Conservation (phyloP, 2,113 vertebrate genomes). For the Aplodontia rufa region DNA sequence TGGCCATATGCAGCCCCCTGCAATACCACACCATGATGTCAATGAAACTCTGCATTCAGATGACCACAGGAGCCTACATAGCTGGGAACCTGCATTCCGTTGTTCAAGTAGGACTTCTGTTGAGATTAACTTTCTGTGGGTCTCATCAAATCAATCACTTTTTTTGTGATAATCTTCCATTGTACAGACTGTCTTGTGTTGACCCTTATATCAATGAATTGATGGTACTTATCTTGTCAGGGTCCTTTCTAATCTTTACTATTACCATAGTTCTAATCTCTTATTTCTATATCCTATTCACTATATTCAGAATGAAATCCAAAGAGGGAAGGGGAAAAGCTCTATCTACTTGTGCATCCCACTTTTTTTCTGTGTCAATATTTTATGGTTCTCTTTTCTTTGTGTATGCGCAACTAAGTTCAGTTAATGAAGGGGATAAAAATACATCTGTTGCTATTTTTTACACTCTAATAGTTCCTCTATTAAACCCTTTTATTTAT, state of each 20-base stretch:
- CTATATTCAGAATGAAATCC: conserved; percentile 60
- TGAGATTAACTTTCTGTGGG: conserved; percentile 46
- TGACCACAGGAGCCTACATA: not conserved
- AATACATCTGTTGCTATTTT: conserved; percentile 55
- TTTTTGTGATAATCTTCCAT: conserved; percentile 55
- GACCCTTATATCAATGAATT: conserved; percentile 55
- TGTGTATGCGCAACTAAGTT: conserved; percentile 47
- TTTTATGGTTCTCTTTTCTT: conserved; percentile 65
- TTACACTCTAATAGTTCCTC: conserved; percentile 63
- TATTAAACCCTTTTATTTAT: conserved; percentile 73
- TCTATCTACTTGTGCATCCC: conserved; percentile 68
- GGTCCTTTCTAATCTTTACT: conserved; percentile 9
- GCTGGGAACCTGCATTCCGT: conserved; percentile 19
- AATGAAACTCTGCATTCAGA: conserved; percentile 20
- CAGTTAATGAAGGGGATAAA: not conserved
- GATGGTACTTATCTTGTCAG: conserved; percentile 21
- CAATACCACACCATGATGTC: conserved; percentile 48
- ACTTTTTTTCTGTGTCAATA: conserved; percentile 63
- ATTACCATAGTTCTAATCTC: conserved; percentile 38
- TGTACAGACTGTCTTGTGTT: conserved; percentile 45
- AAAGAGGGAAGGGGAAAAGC: conserved; percentile 59
- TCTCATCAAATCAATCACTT: conserved; percentile 56
- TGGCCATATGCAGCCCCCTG: conserved; percentile 46
- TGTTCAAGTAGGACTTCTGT: not conserved
- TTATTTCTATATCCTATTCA: conserved; percentile 65